Evolutionary conservation across 92 coral and sea anemone species (phyloP), one percentile per base, ranked within the genome.

Genomic region (Epizoanthus ramosus): DNA sequence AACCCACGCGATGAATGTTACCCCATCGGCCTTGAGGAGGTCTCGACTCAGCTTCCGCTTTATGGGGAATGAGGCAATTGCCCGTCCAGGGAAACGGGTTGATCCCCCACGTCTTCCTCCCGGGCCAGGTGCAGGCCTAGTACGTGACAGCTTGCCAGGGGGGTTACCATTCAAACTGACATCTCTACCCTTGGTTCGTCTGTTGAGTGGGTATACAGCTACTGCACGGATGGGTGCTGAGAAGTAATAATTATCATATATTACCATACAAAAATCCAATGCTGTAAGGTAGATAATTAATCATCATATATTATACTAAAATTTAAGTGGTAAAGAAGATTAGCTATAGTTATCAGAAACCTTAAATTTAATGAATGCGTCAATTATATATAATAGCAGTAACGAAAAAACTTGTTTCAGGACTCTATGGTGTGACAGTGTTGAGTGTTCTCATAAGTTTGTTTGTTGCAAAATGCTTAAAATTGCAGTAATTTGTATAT

Each of bases 131-230:
- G 68, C 81, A 10, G 81, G 81, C 61, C 69, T 75, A 7, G 81
- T 59, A 53, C 81, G 54, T 59, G 66, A 53, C 37, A 75, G 81
- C 19, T 45, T n/a, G 54, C 81, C 81, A 8, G 81, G 81, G 14
- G 69, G 81, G 50, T 75, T 75, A 24, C 81, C 88, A 69, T 86
- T 75, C 59, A 90, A 71, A 71, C 94, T 91, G 58, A 81, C 75
- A 83, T 91, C 94, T 69, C 88, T 72, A 13, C 90, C 94, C 15
- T 85, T 77, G 24, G 92, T 85, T 15, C 81, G 61, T 52, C 79
- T 71, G 39, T 83, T 83, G 57, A 91, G 90, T 31, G 94, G 92
- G 57, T 79, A 91, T 19, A 91, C 86, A 16, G 94, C 94, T 9
- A 91, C 75, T 35, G 94, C 92, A 21, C 94, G 90, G 31, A 80